These are phyloP conservation scores for Octomys mimax DNA, from an alignment of 2,797 vertebrate species.

Conservation along the genomic window DNA sequence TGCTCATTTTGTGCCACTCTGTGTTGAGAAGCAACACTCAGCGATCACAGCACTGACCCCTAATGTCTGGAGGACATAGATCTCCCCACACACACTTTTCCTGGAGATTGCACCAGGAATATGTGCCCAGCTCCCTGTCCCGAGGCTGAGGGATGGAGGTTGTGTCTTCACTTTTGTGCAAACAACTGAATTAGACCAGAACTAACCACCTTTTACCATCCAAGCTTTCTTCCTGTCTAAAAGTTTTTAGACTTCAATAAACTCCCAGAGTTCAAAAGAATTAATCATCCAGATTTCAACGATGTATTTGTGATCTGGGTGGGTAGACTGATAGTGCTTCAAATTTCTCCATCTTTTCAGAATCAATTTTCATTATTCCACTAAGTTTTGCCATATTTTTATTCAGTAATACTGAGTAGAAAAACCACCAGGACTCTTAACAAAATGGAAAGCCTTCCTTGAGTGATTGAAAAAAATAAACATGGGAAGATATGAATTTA, in stretches of 20 bases:
- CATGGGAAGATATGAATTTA: not conserved
- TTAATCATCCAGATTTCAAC: not conserved
- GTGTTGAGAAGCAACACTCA: not conserved
- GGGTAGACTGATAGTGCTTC: not conserved
- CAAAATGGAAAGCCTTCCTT: not conserved
- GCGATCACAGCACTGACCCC: not conserved
- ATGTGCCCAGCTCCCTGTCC: not conserved
- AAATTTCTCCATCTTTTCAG: not conserved
- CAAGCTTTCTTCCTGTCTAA: not conserved
- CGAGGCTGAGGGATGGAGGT: not conserved
- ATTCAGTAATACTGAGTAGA: not conserved
- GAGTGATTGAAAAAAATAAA: slow-evolving; percentile 21
- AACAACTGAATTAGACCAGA: not conserved
- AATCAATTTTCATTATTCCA: not conserved
- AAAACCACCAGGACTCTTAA: not conserved
- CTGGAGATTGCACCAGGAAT: not conserved
- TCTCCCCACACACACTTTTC: not conserved
- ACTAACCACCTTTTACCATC: not conserved
- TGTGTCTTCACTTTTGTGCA: not conserved
- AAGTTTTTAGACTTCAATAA: not conserved
- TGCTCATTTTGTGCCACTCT: not conserved
- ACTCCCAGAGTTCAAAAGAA: not conserved
- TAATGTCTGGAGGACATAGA: not conserved
- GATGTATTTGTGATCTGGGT: not conserved
- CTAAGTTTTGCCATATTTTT: not conserved